phyloP scores from a whole-genome alignment of 2,888 invertebrate species.

The Mamestra brassicae region DNA sequence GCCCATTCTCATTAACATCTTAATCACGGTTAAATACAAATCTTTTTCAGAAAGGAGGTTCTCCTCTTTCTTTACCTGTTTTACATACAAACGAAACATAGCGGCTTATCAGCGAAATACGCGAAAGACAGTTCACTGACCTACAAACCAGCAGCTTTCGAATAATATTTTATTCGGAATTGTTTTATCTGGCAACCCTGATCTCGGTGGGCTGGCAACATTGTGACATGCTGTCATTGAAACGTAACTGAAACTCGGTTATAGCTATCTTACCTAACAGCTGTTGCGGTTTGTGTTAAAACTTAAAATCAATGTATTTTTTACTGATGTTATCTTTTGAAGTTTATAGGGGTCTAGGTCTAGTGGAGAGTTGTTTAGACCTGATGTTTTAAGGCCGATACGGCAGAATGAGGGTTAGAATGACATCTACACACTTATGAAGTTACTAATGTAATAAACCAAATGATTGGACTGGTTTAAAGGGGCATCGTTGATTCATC shows the following conservation, averaged over 20 bases:
- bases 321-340: not conserved
- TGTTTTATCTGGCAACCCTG: constrained; percentile 61
- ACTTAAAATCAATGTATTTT: constrained; percentile 29
- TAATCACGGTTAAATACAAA: not conserved
- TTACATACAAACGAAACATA: constrained; percentile 36
- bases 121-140: constrained; percentile 46
- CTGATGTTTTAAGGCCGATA: not conserved
- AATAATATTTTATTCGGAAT: constrained; percentile 44
- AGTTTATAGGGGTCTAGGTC: not conserved
- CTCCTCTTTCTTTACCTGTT: constrained; percentile 10
- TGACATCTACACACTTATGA: not conserved
- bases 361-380: not conserved
- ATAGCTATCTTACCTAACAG: constrained; percentile 44
- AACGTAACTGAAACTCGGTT: constrained; percentile 60
- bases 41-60: constrained; percentile 10
- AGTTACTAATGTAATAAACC: no score
- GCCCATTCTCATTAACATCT: not conserved
- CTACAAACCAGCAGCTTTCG: constrained; percentile 51
- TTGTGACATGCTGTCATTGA: constrained; percentile 67
- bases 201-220: constrained; percentile 55
- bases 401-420: no score
- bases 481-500: no score
- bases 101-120: constrained; percentile 12
- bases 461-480: no score
- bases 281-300: constrained; percentile 46